phyloP scores from a whole-genome alignment of 2,113 vertebrate species.

The Panurus biarmicus region DNA sequence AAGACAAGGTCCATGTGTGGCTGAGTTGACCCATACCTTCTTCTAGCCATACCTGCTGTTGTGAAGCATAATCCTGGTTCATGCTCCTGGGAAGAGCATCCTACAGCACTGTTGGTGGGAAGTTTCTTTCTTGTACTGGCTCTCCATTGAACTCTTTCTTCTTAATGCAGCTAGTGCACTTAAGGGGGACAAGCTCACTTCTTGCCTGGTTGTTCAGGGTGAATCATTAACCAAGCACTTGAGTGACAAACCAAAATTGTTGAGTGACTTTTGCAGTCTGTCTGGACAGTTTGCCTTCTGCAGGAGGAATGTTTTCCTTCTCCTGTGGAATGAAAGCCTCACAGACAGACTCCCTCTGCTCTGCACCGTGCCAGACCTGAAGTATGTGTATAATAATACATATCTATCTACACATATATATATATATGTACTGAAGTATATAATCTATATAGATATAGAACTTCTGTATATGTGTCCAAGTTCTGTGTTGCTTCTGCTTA shows the following conservation, averaged over 20 bases:
- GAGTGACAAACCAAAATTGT: background rate
- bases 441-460: background rate
- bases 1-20: background rate
- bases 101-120: background rate
- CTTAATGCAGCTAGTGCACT: background rate
- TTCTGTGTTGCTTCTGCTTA: background rate
- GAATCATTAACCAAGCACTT: conserved; percentile 4
- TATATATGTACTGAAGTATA: background rate
- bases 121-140: background rate
- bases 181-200: background rate
- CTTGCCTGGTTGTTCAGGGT: background rate
- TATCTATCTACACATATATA: background rate
- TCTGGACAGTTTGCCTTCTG: background rate
- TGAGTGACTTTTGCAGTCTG: background rate
- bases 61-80: background rate
- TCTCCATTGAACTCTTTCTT: background rate
- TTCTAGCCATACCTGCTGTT: background rate
- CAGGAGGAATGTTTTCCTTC: background rate
- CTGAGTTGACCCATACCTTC: background rate
- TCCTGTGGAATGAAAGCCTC: background rate
- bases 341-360: background rate
- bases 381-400: background rate
- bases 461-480: background rate
- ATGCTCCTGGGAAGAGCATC: background rate
- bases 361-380: rapidly evolving